Evolutionary conservation across 37 sponge, comb jelly and placozoan genomes (phyloP), one percentile per base, ranked within the genome.

Genomic region (Beroe forskalii): DNA sequence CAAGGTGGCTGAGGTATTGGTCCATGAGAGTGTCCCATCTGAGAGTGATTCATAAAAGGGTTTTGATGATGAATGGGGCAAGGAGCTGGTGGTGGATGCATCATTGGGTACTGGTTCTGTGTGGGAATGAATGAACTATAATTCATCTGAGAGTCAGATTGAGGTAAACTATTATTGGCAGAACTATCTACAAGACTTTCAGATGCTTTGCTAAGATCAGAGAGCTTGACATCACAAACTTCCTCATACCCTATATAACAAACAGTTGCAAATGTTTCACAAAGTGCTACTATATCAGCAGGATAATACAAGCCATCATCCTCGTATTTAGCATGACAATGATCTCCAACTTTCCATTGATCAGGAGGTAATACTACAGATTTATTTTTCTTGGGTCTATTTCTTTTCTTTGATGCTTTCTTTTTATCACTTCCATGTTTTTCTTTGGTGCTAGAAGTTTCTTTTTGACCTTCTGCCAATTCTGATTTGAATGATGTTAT

Each of bases 1-100:
- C 86, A 80, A 20, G 86, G 48, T 43, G 86, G 86, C 30, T 41
- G 86, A 44, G 86, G 86, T 17, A 80, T 80, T 1, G 86, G 86
- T 12, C 86, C 86, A 25, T 80, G 86, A 44, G 86, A 27, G 55
- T 80, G 86, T 12, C 86, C 86, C 2, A 24, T 44, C 2, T 22
- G 28, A 3, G 55, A 25, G 25, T 41, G 44, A 1, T 17, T 43
- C 36, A 69, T 69, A 25, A n/a, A 44, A 24, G 86, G 55, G 17
- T 17, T 41, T 43, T 80, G 86, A n/a, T 80, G 86, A 35, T 69
- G 86, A 44, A 80, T 43, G 2, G 86, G 86, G 24, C 55, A 44
- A 22, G 86, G 55, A 23, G 55, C 25, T 44, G 86, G 86, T 44
- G 86, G 86, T 23, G 86, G 35, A 27, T 17, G 40, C 14, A 23